Evolutionary conservation across 2,888 invertebrate species (phyloP).

Genomic region (Limnephilus marmoratus): DNA sequence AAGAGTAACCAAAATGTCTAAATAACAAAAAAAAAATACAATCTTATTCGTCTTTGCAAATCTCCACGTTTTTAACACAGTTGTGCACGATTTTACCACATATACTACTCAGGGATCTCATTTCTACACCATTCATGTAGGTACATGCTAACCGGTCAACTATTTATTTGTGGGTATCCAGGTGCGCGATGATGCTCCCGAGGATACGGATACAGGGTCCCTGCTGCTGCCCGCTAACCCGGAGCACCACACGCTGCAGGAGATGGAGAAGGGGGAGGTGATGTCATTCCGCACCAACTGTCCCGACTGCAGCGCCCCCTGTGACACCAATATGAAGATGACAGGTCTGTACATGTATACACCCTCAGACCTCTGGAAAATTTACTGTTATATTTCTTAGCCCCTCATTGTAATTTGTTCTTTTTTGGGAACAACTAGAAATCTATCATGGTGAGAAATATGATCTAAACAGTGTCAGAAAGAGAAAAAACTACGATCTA

Average conservation of each 20-base stretch:
- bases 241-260: slow-evolving; percentile 80
- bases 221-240: slow-evolving; percentile 79
- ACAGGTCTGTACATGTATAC: slow-evolving; percentile 78
- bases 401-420: too few species aligned
- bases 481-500: too few species aligned
- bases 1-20: too few species aligned
- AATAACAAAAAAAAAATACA: too few species aligned
- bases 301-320: slow-evolving; percentile 88
- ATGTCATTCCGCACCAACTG: slow-evolving; percentile 92
- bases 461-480: too few species aligned
- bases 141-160: too few species aligned
- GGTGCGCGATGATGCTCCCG: slow-evolving; percentile 62
- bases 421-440: too few species aligned
- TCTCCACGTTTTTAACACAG: neutral
- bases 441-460: too few species aligned
- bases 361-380: too few species aligned
- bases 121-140: neutral
- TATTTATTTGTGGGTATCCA: neutral
- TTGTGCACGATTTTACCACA: neutral
- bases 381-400: too few species aligned
- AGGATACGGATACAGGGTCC: slow-evolving; percentile 66
- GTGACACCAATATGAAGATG: slow-evolving; percentile 95
- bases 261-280: slow-evolving; percentile 84
- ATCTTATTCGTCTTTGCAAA: too few species aligned
- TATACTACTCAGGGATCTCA: neutral